Conservation (phyloP, 1,140 invertebrate species). For the Subanguina moxae region DNA sequence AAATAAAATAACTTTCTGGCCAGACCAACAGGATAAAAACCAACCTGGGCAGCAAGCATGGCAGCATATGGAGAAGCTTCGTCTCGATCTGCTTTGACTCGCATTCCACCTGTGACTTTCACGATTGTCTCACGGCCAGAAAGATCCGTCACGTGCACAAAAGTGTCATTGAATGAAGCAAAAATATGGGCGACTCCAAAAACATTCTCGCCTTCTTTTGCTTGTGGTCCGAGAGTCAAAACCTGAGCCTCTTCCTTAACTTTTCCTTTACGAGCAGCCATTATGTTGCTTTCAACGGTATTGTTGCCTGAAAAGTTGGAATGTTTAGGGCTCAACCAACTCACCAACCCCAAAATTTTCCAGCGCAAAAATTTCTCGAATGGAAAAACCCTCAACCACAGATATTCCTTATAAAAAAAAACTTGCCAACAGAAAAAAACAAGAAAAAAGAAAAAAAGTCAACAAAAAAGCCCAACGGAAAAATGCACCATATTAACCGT, state of each 20-base stretch:
- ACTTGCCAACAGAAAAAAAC: too few species aligned
- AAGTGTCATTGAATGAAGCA: slow-evolving; percentile 99
- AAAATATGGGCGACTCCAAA: slow-evolving; percentile 99
- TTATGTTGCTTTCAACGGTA: neutral
- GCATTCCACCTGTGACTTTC: slow-evolving; percentile 98
- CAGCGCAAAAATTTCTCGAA: too few species aligned
- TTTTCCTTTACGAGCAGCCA: slow-evolving; percentile 92
- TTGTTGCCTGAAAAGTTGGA: neutral
- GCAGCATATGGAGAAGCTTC: slow-evolving; percentile 98
- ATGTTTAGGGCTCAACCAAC: too few species aligned
- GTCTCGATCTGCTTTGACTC: slow-evolving; percentile 99
- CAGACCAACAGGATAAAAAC: too few species aligned
- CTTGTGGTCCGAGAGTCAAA: slow-evolving; percentile 90
- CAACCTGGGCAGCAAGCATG: slow-evolving; percentile 94
- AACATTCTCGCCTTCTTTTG: slow-evolving; percentile 90
- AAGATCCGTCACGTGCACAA: slow-evolving; percentile 98
- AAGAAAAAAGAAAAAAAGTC: too few species aligned
- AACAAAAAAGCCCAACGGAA: too few species aligned
- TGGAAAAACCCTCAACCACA: too few species aligned
- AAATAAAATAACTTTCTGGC: too few species aligned
- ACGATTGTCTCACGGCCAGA: slow-evolving; percentile 96
- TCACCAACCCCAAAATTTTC: too few species aligned
- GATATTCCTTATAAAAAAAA: too few species aligned
- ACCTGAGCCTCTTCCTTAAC: slow-evolving; percentile 92
- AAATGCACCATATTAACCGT: too few species aligned